Base-by-base conservation (phyloP, 2,113 vertebrate genomes). In the Bufo gargarizans region DNA sequence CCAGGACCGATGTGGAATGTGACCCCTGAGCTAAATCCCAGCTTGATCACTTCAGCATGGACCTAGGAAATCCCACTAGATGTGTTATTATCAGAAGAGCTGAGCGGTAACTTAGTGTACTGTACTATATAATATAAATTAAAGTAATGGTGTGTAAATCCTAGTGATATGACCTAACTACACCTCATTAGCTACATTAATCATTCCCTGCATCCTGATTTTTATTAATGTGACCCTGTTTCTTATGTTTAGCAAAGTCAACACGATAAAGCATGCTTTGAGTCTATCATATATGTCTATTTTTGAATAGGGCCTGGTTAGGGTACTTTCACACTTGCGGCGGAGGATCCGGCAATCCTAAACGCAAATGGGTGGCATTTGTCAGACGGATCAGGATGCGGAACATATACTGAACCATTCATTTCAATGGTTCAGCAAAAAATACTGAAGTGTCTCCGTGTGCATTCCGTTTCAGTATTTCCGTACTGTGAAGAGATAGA, bases 141-240 rank as follows among this genome's bases (percentile, higher is more conserved):
- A 53, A 77, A 53, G 76, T 77, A 53, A 53, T 50, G 47, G 49
- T 20, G 76, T 20, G 76, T 77, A 77, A 77, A 50, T 77, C 76
- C 76, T 50, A 53, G 47, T 12, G 12, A 53, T 77, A 77, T 53
- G 20, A 77, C 19, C 49, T 76, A 53, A 77, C 17, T 53, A 10
- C 55, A 43, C n/a, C 77, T 58, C 77, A 80, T 80, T 80, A 58
- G 43, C 22, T 43, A 33, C 77, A 80, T 80, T 80, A 58, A 58
- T 80, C 53, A 43, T 80, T 56, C 47, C 49, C 49, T 6, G 33
- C 20, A 78, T 78, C 53, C 77, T 16, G 77, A 33, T 58, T 43
- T 80, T 22, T 43, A 58, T 80, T 80, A 59, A 43, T 80, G 77
- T 16, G 6, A 80, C 58, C 53, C n/a, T 58, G 33, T 80, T 58